phyloP scores from a whole-genome alignment of 2,797 vertebrate genomes.

The Ciconia nigra region DNA sequence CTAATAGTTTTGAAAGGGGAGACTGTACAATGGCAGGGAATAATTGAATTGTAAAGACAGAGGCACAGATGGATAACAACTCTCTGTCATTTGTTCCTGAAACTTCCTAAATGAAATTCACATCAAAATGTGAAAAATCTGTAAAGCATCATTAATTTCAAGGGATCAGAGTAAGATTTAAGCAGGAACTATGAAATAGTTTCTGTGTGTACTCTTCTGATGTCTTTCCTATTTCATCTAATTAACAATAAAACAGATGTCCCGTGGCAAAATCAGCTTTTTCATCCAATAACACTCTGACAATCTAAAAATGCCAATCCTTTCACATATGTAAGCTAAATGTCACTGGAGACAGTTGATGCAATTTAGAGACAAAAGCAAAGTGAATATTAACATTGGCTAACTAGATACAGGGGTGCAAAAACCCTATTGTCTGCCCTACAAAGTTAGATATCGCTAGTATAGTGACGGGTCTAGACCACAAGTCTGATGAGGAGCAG shows the following conservation, averaged over 20 bases:
- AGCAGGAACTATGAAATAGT: conserved; percentile 64
- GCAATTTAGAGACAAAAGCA: conserved; percentile 69
- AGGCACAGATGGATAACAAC: conserved; percentile 70
- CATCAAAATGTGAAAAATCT: conserved; percentile 68
- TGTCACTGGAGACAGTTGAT: conserved; percentile 72
- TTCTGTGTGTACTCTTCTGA: conserved; percentile 65
- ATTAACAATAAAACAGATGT: conserved; percentile 80
- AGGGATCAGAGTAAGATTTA: conserved; percentile 59
- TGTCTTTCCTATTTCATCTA: conserved; percentile 71
- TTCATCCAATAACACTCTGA: conserved; percentile 70
- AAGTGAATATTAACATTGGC: conserved; percentile 65
- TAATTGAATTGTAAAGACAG: conserved; percentile 65
- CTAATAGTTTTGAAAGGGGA: conserved; percentile 46
- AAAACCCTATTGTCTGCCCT: not conserved
- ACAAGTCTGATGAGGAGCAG: not conserved
- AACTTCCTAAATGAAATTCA: conserved; percentile 71
- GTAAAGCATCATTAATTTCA: conserved; percentile 69
- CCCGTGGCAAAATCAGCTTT: conserved; percentile 69
- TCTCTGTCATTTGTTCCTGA: conserved; percentile 62
- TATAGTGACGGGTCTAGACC: not conserved
- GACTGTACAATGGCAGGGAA: conserved; percentile 39
- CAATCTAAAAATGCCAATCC: conserved; percentile 74
- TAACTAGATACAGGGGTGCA: conserved; percentile 55
- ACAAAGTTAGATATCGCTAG: not conserved
- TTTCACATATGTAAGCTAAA: conserved; percentile 75